phyloP scores from a whole-genome alignment of 2,113 vertebrate species.

The Gallinago jamesoni region DNA sequence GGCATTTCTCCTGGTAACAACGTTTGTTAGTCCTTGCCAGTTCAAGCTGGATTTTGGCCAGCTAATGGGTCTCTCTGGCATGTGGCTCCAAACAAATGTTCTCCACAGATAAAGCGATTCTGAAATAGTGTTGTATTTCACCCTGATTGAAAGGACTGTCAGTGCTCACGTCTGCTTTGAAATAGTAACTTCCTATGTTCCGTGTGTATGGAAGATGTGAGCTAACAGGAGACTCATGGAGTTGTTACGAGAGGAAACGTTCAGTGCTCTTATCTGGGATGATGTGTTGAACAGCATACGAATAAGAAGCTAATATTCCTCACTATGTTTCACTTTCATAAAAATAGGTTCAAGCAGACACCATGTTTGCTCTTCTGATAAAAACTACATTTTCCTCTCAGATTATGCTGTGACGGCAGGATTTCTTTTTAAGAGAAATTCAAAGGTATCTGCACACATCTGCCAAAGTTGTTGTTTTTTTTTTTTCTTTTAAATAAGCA shows the following conservation, averaged over 20 bases:
- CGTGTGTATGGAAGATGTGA: background rate
- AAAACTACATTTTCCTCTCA: background rate
- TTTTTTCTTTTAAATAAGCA: background rate
- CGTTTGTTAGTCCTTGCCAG: background rate
- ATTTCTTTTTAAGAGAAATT: background rate
- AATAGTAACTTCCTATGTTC: background rate
- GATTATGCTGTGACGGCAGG: background rate
- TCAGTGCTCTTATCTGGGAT: background rate
- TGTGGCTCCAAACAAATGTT: background rate
- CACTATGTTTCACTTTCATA: background rate
- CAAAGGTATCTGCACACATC: background rate
- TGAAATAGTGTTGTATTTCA: background rate
- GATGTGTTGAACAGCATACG: background rate
- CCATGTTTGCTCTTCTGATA: background rate
- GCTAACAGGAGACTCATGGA: background rate
- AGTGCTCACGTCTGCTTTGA: background rate
- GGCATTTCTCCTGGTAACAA: background rate
- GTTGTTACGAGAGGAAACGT: background rate
- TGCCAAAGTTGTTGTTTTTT: background rate
- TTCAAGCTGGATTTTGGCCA: background rate
- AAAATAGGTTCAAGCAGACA: background rate
- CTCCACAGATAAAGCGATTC: background rate
- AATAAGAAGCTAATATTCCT: background rate
- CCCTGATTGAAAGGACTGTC: background rate
- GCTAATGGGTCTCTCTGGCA: background rate